Conservation (phyloP, 2,797 vertebrate genomes). For the Pseudopleuronectes americanus region DNA sequence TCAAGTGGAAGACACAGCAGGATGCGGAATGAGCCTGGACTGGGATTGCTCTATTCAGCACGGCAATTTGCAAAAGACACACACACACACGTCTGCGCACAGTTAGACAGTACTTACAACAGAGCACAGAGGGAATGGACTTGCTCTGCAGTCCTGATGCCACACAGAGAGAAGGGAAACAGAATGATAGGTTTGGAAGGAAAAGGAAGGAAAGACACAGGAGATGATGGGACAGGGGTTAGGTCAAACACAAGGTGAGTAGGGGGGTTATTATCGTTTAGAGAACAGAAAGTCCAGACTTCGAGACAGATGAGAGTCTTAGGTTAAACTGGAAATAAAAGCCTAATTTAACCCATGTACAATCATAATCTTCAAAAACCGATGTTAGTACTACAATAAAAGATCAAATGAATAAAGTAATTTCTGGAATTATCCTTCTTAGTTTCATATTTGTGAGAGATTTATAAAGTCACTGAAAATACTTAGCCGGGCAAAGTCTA, state of each 20-base stretch:
- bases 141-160: conserved; percentile 97
- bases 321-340: neutral
- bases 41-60: conserved; percentile 11
- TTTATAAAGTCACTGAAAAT: neutral
- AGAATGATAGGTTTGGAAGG: conserved; percentile 51
- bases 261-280: conserved; percentile 41
- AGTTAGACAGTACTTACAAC: conserved; percentile 91
- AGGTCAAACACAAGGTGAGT: conserved; percentile 51
- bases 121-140: conserved; percentile 99
- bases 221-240: conserved; percentile 49
- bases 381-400: neutral
- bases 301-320: neutral
- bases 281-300: conserved; percentile 9
- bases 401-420: neutral
- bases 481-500: neutral
- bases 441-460: neutral
- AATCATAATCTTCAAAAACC: neutral
- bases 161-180: conserved; percentile 71
- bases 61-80: conserved; percentile 20
- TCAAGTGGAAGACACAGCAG: conserved; percentile 11
- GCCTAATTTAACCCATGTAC: neutral
- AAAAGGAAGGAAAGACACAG: conserved; percentile 55
- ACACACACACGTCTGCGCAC: conserved; percentile 54
- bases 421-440: neutral
- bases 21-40: conserved; percentile 5